Percentiles rank a stretch among this genome's conserved stretches.
Evolutionary conservation across 2,797 vertebrate genomes (phyloP).

Genomic region (Fundulus diaphanus): DNA sequence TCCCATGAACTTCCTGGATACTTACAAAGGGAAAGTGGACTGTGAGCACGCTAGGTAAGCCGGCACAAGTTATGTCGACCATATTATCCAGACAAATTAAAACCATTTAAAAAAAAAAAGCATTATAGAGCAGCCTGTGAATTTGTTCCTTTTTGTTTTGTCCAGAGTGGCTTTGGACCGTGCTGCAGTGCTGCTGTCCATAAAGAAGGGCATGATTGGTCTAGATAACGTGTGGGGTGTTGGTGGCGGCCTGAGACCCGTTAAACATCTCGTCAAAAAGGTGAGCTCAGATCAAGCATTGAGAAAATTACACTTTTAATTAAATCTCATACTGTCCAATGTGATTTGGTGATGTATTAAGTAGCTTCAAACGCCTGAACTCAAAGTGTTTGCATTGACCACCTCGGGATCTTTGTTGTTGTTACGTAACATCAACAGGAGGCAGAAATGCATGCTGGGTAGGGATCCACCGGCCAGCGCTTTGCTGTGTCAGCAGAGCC

Average conservation of each 20-base stretch:
- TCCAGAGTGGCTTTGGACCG: slow-evolving; percentile 87
- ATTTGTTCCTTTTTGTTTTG: neutral
- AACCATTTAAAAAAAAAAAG: neutral
- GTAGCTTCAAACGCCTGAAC: neutral
- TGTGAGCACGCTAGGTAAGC: slow-evolving; percentile 88
- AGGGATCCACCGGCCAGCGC: slow-evolving; percentile 36
- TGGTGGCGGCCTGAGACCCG: slow-evolving; percentile 88
- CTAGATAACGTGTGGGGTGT: slow-evolving; percentile 92
- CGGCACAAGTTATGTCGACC: neutral
- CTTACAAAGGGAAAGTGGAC: slow-evolving; percentile 89
- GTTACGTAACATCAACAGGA: slow-evolving; percentile 55
- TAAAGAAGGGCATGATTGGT: slow-evolving; percentile 86
- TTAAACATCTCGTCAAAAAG: slow-evolving; percentile 90
- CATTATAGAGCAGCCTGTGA: neutral
- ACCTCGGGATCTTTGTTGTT: slow-evolving; percentile 28
- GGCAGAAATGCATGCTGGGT: slow-evolving; percentile 60
- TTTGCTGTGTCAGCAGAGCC: slow-evolving; percentile 59
- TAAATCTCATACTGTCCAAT: neutral
- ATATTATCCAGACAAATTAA: neutral
- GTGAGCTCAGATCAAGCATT: slow-evolving; percentile 55
- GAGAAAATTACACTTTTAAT: neutral
- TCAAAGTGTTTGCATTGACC: slow-evolving; percentile 2
- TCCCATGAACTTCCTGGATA: slow-evolving; percentile 85
- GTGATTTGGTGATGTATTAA: neutral
- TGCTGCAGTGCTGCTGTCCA: slow-evolving; percentile 85